Evolutionary conservation across 53 echinoderm and acorn worm species (phyloP), one percentile per base, ranked within the genome.

Genomic region (Echinarachnius parma): DNA sequence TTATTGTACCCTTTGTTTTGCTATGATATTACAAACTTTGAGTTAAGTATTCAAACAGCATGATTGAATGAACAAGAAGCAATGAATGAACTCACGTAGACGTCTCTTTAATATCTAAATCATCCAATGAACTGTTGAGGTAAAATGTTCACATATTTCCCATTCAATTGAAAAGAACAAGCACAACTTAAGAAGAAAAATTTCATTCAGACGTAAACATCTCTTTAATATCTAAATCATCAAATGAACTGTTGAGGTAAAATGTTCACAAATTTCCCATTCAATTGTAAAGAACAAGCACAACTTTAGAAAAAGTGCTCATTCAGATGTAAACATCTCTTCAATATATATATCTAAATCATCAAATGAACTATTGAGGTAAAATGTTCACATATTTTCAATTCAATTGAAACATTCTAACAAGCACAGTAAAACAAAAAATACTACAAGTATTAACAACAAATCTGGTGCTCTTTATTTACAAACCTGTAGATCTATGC

Each of bases 161-260:
- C 31, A 37, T 62, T 25, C 15, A 8, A n/a, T n/a, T 42, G 45
- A 39, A 39, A 39, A 39, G 13, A 39, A 39, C 7, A 39, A 39
- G 39, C 7, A 39, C 13, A n/a, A n/a, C n/a, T n/a, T n/a, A n/a
- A n/a, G n/a, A n/a, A n/a, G n/a, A n/a, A n/a, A n/a, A n/a, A n/a
- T n/a, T n/a, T n/a, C n/a, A n/a, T n/a, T n/a, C n/a, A n/a, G n/a
- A 70, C 70, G 36, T 70, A 25, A 54, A 53, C 20, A 54, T 53
- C 24, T 70, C 70, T 29, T 66, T 66, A 30, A 3, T 60, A 70
- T 70, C 70, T 70, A 70, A 70, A 52, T 70, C 70, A 70, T 70
- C 70, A 53, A 70, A 39, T 31, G 70, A 70, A 54, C 70, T 70
- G 70, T 70, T 29, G 28, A 48, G 21, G 34, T 19, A 66, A 66